Evolutionary conservation across 2,797 vertebrate species (phyloP), one percentile per base, ranked within the genome.

Genomic region (Philypnodon macrostomus): DNA sequence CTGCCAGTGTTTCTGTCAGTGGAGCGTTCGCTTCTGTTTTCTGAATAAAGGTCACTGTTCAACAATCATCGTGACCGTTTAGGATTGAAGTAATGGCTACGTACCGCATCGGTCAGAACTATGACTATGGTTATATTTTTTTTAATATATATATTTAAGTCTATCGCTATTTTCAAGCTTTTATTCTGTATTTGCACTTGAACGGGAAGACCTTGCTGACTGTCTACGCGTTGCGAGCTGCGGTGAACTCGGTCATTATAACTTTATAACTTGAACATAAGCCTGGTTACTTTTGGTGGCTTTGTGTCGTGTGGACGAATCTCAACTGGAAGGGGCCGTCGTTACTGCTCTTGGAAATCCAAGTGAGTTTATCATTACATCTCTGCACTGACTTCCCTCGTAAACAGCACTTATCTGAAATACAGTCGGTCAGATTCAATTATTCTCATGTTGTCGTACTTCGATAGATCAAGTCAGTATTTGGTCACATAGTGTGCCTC

Each of bases 1-100:
- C 74, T 75, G 65, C 65, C 67, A 62, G 63, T 15, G 41, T 23
- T 2, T 19, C n/a, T 8, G 7, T 13, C n/a, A 42, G 32, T 23
- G 47, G 47, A 57, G 53, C 14, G 16, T 2, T 23, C 6, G 30
- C 14, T 5, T 2, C 4, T 14, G 14, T 19, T 51, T 61, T 41
- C 50, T 42, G 4, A 53, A 61, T 37, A 54, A 53, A 36, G 13
- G 9, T n/a, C n/a, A n/a, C n/a, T n/a, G n/a, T n/a, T n/a, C n/a
- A n/a, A n/a, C n/a, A n/a, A n/a, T n/a, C n/a, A n/a, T n/a, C n/a
- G n/a, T n/a, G n/a, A n/a, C 9, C 2, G 27, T 29, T 29, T 29
- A 4, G 2, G 27, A 10, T 10, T 4, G 4, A 29, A 10, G 12
- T 10, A 29, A 29, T 9, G 10, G 27, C 27, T 12, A 29, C 9